Conservation (phyloP, 2,888 invertebrate genomes). For the Leptogaster cylindrica region DNA sequence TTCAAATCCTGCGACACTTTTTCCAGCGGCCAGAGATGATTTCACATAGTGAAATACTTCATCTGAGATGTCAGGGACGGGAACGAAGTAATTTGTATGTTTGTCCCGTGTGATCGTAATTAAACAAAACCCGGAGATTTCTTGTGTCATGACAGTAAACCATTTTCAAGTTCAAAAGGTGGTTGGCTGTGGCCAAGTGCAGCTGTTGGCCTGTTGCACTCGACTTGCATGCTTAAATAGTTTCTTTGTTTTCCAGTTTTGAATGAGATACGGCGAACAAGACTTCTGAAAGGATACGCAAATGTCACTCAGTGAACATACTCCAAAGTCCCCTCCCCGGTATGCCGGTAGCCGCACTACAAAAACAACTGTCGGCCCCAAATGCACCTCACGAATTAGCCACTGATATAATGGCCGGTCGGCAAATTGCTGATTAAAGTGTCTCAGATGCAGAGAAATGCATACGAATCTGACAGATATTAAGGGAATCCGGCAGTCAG, state of each 20-base stretch:
- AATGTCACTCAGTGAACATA: constrained; percentile 16
- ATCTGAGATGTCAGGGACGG: constrained; percentile 1
- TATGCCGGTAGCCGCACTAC: background rate
- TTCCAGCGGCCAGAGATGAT: background rate
- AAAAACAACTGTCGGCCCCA: no score
- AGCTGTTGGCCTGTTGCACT: background rate
- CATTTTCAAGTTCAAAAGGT: constrained; percentile 14
- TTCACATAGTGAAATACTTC: constrained; percentile 7
- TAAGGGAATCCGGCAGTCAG: no score
- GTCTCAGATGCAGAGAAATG: no score
- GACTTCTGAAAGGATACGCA: constrained; percentile 6
- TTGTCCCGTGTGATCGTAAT: constrained; percentile 36
- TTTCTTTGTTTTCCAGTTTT: background rate
- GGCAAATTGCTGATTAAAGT: constrained; percentile 14
- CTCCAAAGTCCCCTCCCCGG: no score
- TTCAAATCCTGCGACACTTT: constrained; percentile 14
- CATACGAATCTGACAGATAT: no score
- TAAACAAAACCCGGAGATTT: constrained; percentile 27
- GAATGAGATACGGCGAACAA: background rate
- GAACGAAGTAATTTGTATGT: constrained; percentile 31
- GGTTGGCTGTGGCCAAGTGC: constrained; percentile 1
- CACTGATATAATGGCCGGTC: background rate
- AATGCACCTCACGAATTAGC: constrained; percentile 19
- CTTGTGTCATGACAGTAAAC: constrained; percentile 11
- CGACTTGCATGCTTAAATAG: constrained; percentile 28